Conservation (phyloP, 1,140 invertebrate genomes). For the Achroia grisella region DNA sequence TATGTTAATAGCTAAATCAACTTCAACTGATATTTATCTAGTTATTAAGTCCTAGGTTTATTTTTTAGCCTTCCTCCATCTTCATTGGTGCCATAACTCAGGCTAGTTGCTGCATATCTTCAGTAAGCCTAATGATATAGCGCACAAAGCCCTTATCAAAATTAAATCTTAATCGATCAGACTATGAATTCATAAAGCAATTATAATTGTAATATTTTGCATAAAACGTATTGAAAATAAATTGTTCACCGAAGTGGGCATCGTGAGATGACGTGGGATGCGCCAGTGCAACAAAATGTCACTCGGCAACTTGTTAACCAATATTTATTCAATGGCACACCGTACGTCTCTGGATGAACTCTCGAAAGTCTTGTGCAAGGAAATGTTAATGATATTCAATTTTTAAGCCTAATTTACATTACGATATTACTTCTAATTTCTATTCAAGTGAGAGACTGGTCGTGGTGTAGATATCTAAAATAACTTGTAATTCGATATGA, state of each 20-base stretch:
- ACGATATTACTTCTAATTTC: too few relatives aligned
- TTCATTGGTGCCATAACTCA: conserved; percentile 25
- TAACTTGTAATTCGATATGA: too few relatives aligned
- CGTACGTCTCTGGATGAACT: conserved; percentile 47
- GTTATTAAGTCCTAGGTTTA: too few relatives aligned
- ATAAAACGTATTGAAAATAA: conserved; percentile 51
- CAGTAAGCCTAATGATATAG: conserved; percentile 40
- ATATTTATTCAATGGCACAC: conserved; percentile 65
- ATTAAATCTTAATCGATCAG: conserved; percentile 56
- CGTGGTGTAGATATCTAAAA: too few relatives aligned
- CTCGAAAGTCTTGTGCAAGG: conserved; percentile 39
- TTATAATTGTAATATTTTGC: conserved; percentile 57
- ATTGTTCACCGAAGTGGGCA: conserved; percentile 19
- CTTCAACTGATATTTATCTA: too few relatives aligned
- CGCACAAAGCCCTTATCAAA: conserved; percentile 48
- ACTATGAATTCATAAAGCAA: conserved; percentile 53
- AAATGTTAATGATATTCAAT: conserved; percentile 63
- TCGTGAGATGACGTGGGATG: conserved; percentile 36
- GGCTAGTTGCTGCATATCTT: conserved; percentile 15
- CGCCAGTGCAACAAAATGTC: conserved; percentile 51
- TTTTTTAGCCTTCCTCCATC: background rate
- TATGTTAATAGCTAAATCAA: too few relatives aligned
- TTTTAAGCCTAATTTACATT: too few relatives aligned
- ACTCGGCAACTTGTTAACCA: conserved; percentile 62
- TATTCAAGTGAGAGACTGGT: too few relatives aligned